Base-by-base conservation (phyloP, 2,797 vertebrate genomes). In the Craterocephalus amniculus region DNA sequence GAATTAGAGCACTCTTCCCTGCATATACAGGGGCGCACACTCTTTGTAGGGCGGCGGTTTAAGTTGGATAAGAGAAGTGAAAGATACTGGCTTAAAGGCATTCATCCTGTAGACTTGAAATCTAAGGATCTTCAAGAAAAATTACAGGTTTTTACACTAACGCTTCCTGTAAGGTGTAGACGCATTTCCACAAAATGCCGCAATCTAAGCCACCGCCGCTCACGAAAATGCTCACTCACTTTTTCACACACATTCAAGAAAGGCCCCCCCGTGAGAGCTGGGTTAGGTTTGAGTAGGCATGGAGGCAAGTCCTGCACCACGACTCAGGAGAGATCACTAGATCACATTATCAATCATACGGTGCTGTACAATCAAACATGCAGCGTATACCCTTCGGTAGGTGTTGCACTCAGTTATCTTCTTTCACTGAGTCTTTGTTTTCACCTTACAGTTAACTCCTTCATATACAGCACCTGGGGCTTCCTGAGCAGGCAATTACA, bases 321-420 rank as follows among this genome's bases (percentile, higher is more conserved):
- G 40, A 76, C 89, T 90, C 83, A 84, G 78, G 86, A 89, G 86
- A 87, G 89, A 93, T 93, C 88, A 86, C 83, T 81, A 82, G 87
- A 91, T 93, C 90, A 92, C 86, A 87, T 89, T 92, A 93, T 92
- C 92, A 92, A 89, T 94, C 92, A 93, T 80, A 79, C 73, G 73
- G 70, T 56, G 45, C 73, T 70, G 60, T 70, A 80, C 76, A 71
- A 79, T 83, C 80, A 85, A 74, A 83, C 72, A 56, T 63, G 57
- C 70, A 67, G 14, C 35, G 43, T 67, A 67, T 38, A 49, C 18
- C 67, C 34, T 38, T 27, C 34, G 36, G 36, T 55, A 57, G 36
- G 60, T 43, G 31, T 34, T 24, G 38, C 54, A 62, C 36, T 58
- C 11, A 3, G 1, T 54, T 27, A 34, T 72, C 29, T 27, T 60